Percentiles rank a stretch among this genome's conserved stretches.
These are phyloP conservation scores for Poeciliopsis gracilis DNA, from an alignment of 2,797 vertebrate species.

Conservation along the genomic window DNA sequence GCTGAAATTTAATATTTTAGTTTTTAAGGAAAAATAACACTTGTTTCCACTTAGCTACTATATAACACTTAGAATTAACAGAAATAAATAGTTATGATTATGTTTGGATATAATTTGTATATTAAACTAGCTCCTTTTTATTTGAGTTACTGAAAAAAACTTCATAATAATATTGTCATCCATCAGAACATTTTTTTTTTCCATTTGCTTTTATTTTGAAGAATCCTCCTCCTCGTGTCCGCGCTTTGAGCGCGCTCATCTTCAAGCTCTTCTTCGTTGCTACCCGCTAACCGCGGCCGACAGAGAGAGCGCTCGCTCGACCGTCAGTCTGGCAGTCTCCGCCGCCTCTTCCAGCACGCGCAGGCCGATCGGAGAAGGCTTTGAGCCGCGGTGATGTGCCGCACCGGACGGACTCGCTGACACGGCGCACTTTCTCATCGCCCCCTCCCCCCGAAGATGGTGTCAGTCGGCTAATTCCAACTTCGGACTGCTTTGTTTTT, in stretches of 20 bases:
- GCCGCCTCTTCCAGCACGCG: not conserved
- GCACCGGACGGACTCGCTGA: slow-evolving; percentile 25
- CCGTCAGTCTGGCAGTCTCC: slow-evolving; percentile 20
- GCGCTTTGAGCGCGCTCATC: not conserved
- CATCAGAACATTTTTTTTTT: not conserved
- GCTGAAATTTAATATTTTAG: not conserved
- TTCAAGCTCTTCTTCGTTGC: slow-evolving; percentile 45
- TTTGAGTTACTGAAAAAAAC: not conserved
- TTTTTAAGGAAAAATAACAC: not conserved
- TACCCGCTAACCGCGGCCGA: slow-evolving; percentile 4
- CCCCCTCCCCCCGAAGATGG: slow-evolving; percentile 47
- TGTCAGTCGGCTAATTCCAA: slow-evolving; percentile 58
- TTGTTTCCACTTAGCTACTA: not conserved
- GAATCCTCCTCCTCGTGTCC: not conserved
- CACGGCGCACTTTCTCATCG: slow-evolving; percentile 24
- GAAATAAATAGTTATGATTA: not conserved
- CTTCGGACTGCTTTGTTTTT: slow-evolving; percentile 42
- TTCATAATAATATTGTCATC: not conserved
- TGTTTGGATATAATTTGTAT: not conserved
- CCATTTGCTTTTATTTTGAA: slow-evolving; percentile 53
- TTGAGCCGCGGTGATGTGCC: slow-evolving; percentile 19
- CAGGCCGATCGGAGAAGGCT: slow-evolving; percentile 21
- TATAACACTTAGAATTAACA: not conserved
- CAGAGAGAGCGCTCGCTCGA: slow-evolving; percentile 1
- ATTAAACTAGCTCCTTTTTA: not conserved